Evolutionary conservation across 2,888 invertebrate species (phyloP).

Genomic region (Didymodactylos carnosus): DNA sequence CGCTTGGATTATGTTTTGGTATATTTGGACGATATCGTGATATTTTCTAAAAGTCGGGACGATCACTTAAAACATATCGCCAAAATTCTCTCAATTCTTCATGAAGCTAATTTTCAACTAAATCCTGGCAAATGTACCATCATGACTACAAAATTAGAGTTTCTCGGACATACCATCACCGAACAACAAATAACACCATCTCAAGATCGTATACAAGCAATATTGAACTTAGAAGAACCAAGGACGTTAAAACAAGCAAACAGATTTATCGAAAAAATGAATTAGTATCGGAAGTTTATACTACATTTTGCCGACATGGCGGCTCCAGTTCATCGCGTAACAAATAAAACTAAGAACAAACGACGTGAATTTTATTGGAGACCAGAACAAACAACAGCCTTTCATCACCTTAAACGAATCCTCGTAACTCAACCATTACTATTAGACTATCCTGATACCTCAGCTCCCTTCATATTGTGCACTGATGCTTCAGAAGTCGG

Average conservation of each 20-base stretch:
- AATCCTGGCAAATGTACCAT: not conserved
- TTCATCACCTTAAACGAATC: too few species aligned
- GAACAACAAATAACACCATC: not conserved
- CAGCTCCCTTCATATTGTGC: too few species aligned
- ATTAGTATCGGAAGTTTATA: not conserved
- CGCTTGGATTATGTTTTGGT: not conserved
- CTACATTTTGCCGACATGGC: not conserved
- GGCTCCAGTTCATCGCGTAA: not conserved
- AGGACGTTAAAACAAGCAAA: not conserved
- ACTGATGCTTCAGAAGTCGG: too few species aligned
- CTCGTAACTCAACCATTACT: too few species aligned
- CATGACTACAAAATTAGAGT: not conserved
- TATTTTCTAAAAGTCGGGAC: not conserved
- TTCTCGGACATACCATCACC: not conserved
- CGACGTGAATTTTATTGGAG: too few species aligned
- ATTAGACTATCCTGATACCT: too few species aligned
- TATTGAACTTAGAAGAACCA: not conserved
- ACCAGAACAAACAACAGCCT: too few species aligned
- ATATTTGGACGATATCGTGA: not conserved
- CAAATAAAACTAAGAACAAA: not conserved
- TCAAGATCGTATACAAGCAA: not conserved
- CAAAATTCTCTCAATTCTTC: too few species aligned
- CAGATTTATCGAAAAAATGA: too few species aligned
- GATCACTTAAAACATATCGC: not conserved
- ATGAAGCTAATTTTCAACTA: too few species aligned